phyloP scores from a whole-genome alignment of 2,113 vertebrate genomes.

The Myocastor coypus region DNA sequence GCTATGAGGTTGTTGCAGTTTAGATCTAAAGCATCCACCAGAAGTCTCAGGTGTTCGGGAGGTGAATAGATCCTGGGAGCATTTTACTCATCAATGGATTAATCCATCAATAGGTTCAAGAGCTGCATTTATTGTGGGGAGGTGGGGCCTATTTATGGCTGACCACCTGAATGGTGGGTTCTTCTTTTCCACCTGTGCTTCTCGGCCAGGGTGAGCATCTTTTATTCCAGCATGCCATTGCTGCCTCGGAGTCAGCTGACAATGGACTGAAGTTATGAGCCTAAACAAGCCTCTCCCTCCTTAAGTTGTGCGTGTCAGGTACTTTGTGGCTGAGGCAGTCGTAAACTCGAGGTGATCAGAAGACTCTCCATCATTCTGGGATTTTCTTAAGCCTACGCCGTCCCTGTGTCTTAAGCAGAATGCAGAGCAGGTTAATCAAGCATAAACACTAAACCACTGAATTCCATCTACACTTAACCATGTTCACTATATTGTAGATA shows the following conservation, averaged over 20 bases:
- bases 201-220: neutral
- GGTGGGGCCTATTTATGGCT: neutral
- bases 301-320: neutral
- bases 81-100: neutral
- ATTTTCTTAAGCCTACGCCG: neutral
- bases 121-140: neutral
- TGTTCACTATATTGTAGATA: neutral
- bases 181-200: neutral
- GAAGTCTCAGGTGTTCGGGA: neutral
- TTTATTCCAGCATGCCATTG: neutral
- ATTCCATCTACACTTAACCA: neutral
- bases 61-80: neutral
- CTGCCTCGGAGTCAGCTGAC: neutral
- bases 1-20: neutral
- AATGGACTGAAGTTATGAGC: neutral
- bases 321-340: neutral
- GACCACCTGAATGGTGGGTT: neutral
- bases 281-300: neutral
- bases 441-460: neutral
- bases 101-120: neutral
- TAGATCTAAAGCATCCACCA: neutral
- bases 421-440: neutral
- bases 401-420: constrained; percentile 13
- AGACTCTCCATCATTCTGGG: neutral
- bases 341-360: constrained; percentile 5